Conservation (phyloP, 2,113 vertebrate species). For the Heterochromis multidens region DNA sequence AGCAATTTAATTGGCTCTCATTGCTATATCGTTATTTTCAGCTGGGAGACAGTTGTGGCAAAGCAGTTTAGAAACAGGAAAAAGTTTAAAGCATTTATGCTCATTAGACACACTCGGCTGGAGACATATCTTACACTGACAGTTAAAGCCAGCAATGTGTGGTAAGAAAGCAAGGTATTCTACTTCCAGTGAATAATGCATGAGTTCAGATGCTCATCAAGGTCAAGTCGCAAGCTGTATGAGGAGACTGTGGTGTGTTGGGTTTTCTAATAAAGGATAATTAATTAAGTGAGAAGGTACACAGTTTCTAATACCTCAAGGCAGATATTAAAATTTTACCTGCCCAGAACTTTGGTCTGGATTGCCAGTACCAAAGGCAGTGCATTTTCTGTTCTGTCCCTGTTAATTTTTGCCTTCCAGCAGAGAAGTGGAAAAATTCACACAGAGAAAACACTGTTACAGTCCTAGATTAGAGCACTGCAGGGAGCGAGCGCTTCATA, state of each 20-base stretch:
- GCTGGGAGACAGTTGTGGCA: constrained; percentile 51
- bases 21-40: constrained; percentile 53
- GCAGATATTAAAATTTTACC: constrained; percentile 48
- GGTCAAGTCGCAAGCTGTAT: constrained; percentile 43
- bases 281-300: constrained; percentile 45
- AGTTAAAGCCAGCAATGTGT: constrained; percentile 45
- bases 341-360: constrained; percentile 5
- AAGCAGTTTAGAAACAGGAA: constrained; percentile 32
- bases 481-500: constrained; percentile 54
- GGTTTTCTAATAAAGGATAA: constrained; percentile 59
- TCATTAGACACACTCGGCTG: constrained; percentile 54
- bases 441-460: constrained; percentile 55
- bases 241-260: constrained; percentile 12
- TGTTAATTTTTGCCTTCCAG: constrained; percentile 61
- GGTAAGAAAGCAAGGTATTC: constrained; percentile 54
- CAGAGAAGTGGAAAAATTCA: constrained; percentile 63
- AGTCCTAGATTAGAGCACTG: constrained; percentile 55
- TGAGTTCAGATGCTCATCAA: constrained; percentile 60
- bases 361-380: constrained; percentile 28
- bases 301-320: constrained; percentile 19
- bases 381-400: constrained; percentile 14
- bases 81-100: constrained; percentile 63
- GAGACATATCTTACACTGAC: constrained; percentile 37
- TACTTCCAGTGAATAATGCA: constrained; percentile 68
- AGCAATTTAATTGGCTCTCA: constrained; percentile 57